A percentile compares a stretch with the other conserved stretches of the same genome.
Evolutionary conservation across 1,140 invertebrate genomes (phyloP).

Genomic region (Zaprionus inermis): DNA sequence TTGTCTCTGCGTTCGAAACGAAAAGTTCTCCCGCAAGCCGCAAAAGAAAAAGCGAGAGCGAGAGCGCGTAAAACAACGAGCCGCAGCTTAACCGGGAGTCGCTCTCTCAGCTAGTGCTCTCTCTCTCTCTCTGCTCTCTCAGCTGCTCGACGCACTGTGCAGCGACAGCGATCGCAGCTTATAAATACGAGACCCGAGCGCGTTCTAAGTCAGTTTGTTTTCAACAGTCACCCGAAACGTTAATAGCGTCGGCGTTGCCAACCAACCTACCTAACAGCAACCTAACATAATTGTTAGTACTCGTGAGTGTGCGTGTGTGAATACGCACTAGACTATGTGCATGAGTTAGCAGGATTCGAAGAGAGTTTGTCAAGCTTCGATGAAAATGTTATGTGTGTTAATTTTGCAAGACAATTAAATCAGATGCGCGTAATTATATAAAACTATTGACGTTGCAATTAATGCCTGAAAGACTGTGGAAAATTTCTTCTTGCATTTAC

Average conservation of each 20-base stretch:
- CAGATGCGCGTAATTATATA: conserved; percentile 39
- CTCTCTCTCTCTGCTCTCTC: no score
- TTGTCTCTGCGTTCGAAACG: conserved; percentile 26
- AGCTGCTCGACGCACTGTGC: not conserved
- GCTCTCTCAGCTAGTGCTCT: not conserved
- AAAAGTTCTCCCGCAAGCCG: conserved; percentile 47
- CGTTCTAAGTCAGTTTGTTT: conserved; percentile 70
- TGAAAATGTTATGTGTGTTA: conserved; percentile 61
- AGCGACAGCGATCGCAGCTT: conserved; percentile 46
- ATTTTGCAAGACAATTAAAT: conserved; percentile 51
- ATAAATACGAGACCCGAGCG: conserved; percentile 60
- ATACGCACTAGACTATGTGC: not conserved
- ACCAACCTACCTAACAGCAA: conserved; percentile 9
- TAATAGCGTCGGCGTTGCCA: conserved; percentile 43
- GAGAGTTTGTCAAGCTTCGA: conserved; percentile 35
- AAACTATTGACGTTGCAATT: conserved; percentile 63
- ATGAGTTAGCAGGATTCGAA: conserved; percentile 42
- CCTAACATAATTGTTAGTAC: conserved; percentile 36
- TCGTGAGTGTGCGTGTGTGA: conserved; percentile 49
- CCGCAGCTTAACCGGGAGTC: conserved; percentile 28
- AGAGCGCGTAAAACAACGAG: not conserved
- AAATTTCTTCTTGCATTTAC: conserved; percentile 53
- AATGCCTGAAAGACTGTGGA: conserved; percentile 67
- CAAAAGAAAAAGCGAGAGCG: not conserved
- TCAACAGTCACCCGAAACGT: conserved; percentile 53